phyloP scores from a whole-genome alignment of 64 coral and sea anemone species.

The Anthopleura sola region DNA sequence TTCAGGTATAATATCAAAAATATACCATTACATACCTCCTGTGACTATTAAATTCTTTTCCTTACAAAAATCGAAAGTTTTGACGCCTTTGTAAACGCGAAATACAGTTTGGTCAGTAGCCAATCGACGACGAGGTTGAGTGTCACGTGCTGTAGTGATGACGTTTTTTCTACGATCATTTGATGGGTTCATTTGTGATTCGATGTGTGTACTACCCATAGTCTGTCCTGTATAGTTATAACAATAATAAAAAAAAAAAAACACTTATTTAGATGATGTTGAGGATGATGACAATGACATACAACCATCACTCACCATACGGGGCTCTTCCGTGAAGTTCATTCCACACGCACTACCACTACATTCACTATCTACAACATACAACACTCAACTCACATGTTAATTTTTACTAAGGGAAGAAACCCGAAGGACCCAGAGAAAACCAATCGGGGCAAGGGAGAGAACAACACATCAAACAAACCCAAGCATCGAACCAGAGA shows the following conservation, averaged over 20 bases:
- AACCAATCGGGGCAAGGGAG: no score
- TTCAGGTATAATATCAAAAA: not conserved
- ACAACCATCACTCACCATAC: no score
- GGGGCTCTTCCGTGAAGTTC: no score
- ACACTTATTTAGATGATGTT: not conserved
- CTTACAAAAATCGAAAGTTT: conserved; percentile 97
- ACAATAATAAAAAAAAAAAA: no score
- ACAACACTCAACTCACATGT: no score
- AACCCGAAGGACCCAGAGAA: no score
- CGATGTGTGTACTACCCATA: conserved; percentile 87
- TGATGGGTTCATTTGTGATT: conserved; percentile 61
- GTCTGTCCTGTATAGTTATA: conserved; percentile 55
- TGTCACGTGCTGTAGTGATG: conserved; percentile 37
- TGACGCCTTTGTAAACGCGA: conserved; percentile 95
- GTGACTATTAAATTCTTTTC: conserved; percentile 97
- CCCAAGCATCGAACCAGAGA: no score
- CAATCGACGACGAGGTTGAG: conserved; percentile 72
- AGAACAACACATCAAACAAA: no score
- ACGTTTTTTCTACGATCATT: conserved; percentile 43
- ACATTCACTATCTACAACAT: no score
- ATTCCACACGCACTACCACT: no score
- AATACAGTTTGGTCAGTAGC: conserved; percentile 94
- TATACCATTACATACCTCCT: conserved; percentile 61
- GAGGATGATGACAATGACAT: no score
- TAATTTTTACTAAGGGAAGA: no score